Evolutionary conservation across 2,888 invertebrate genomes (phyloP).

Genomic region (Thumatha senex): DNA sequence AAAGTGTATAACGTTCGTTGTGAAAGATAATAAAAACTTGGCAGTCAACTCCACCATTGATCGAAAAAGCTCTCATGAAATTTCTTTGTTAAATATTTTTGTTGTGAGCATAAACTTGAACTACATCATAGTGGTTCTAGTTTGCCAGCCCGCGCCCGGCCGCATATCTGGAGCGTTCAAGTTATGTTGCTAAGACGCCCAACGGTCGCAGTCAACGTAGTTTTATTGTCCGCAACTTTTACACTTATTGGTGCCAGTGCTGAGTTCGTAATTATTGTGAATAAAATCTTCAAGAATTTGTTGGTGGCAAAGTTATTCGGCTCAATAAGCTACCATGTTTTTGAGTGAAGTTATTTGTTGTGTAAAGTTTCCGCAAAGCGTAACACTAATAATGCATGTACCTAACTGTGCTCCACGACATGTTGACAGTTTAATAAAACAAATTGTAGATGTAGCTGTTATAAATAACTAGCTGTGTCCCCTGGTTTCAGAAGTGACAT

Average conservation of each 20-base stretch:
- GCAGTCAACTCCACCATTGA: background rate
- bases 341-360: too few species aligned
- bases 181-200: slow-evolving; percentile 24
- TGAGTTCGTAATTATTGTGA: slow-evolving; percentile 8
- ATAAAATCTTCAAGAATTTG: background rate
- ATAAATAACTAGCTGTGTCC: too few species aligned
- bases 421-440: too few species aligned
- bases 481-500: too few species aligned
- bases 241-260: slow-evolving; percentile 11
- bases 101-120: slow-evolving; percentile 29
- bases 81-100: slow-evolving; percentile 34
- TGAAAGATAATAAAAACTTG: background rate
- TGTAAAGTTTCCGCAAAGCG: too few species aligned
- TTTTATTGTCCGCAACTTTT: slow-evolving; percentile 21
- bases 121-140: slow-evolving; percentile 29
- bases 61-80: slow-evolving; percentile 28
- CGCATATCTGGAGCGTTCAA: slow-evolving; percentile 11
- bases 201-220: slow-evolving; percentile 24
- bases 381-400: too few species aligned
- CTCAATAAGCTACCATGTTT: too few species aligned
- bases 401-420: too few species aligned
- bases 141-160: slow-evolving; percentile 18
- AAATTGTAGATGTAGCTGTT: too few species aligned
- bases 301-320: background rate
- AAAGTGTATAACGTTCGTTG: too few species aligned